Conservation (phyloP, 2,113 vertebrate species). For the Merops nubicus region DNA sequence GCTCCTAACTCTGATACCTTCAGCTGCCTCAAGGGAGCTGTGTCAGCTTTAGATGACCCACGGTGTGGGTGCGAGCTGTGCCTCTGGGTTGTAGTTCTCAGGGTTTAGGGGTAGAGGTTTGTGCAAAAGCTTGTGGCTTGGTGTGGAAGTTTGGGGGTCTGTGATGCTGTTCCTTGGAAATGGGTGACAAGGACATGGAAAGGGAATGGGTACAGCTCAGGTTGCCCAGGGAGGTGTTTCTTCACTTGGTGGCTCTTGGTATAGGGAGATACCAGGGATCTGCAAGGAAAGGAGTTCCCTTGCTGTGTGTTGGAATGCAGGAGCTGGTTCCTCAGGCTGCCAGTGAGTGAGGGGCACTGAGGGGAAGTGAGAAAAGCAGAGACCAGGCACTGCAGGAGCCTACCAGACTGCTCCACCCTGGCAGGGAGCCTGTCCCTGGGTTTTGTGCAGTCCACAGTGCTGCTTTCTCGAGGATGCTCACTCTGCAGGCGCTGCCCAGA, state of each 20-base stretch:
- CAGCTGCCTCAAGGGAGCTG: neutral
- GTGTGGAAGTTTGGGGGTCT: neutral
- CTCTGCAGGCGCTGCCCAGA: neutral
- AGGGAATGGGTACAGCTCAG: neutral
- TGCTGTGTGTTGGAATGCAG: neutral
- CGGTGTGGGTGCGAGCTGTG: neutral
- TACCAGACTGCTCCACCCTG: neutral
- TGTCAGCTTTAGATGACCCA: neutral
- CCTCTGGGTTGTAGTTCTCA: neutral
- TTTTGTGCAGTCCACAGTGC: neutral
- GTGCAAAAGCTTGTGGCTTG: no score
- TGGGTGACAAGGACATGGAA: neutral
- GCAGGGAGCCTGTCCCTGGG: neutral
- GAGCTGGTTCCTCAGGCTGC: conserved; percentile 32
- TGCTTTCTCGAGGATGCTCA: neutral
- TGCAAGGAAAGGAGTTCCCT: neutral
- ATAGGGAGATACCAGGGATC: neutral
- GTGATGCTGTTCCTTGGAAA: neutral
- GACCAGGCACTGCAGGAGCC: neutral
- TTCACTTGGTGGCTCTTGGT: neutral
- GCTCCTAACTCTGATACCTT: neutral
- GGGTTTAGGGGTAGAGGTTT: neutral
- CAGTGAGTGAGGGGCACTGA: neutral
- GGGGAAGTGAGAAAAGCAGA: neutral
- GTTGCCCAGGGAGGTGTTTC: neutral